Evolutionary conservation across 2,797 vertebrate genomes (phyloP).

Genomic region (Tokudaia muenninki): DNA sequence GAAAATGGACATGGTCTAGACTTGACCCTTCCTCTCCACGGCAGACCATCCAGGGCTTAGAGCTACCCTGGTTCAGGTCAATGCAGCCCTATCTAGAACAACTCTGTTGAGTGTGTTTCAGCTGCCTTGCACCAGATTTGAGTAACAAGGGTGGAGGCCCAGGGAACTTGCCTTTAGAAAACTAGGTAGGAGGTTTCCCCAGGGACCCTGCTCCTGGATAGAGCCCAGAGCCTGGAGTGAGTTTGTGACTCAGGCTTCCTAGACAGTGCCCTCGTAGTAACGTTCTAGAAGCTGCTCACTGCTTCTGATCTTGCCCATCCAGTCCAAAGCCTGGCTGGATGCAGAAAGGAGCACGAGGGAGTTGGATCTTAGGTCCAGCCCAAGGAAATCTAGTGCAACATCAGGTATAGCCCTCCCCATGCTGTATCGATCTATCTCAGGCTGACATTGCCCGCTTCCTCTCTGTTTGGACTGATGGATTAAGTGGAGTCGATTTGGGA

Average conservation of each 20-base stretch:
- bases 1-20: background rate
- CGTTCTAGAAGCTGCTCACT: background rate
- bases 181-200: background rate
- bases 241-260: background rate
- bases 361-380: background rate
- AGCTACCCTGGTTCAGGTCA: no score
- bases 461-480: background rate
- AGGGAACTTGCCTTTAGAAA: background rate
- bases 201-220: background rate
- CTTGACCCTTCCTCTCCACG: background rate
- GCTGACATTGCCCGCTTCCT: background rate
- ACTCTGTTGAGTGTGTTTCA: background rate
- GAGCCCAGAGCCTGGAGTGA: background rate
- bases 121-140: background rate
- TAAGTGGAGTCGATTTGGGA: background rate
- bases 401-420: rapidly evolving
- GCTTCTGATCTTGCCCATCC: background rate
- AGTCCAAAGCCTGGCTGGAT: background rate
- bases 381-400: background rate
- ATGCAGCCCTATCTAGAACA: background rate
- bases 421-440: rapidly evolving
- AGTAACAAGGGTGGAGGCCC: background rate
- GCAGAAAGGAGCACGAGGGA: background rate
- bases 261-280: background rate
- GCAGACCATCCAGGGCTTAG: background rate